Percentiles rank a stretch among this genome's conserved stretches.
phyloP scores from a whole-genome alignment of 1,140 invertebrate species.

The Myzus persicae region DNA sequence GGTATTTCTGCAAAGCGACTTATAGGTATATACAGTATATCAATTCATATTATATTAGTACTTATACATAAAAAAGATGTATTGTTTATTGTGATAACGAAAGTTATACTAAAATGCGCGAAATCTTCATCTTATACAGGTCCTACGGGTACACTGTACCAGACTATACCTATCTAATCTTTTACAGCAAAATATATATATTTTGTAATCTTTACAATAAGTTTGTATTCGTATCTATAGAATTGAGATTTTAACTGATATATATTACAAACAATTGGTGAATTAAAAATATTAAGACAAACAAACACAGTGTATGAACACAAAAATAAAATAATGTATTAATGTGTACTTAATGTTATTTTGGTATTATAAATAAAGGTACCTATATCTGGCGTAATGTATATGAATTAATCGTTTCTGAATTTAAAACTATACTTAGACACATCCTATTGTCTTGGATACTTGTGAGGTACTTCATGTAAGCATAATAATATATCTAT shows the following conservation, averaged over 20 bases:
- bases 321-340: neutral
- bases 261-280: neutral
- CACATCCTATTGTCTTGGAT: neutral
- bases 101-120: neutral
- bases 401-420: neutral
- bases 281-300: neutral
- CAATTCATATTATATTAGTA: neutral
- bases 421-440: neutral
- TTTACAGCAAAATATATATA: neutral
- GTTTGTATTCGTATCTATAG: neutral
- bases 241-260: neutral
- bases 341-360: neutral
- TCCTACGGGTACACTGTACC: neutral
- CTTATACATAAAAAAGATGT: neutral
- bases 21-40: neutral
- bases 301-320: no score
- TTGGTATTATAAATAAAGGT: neutral
- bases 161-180: neutral
- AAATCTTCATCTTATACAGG: neutral
- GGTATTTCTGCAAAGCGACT: neutral
- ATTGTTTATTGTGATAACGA: conserved; percentile 1
- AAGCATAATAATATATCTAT: neutral
- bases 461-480: neutral
- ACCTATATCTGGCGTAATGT: neutral
- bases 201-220: neutral